Evolutionary conservation across 23 tunicate species (phyloP).

Genomic region (Ascidia mentula): DNA sequence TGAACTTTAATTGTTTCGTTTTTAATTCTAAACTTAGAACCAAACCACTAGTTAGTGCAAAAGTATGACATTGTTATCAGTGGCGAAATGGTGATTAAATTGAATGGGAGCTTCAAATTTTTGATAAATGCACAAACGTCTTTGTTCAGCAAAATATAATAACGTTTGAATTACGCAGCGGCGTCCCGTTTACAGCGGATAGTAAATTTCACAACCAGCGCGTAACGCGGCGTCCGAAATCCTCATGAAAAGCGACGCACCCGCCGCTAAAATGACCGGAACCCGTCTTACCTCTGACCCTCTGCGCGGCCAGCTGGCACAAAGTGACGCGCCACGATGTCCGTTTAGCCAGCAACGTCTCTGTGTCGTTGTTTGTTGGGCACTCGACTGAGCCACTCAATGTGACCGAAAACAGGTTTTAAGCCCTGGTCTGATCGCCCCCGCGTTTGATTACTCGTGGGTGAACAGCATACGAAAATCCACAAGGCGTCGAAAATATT

Average conservation of each 20-base stretch:
- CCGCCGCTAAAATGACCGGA: background rate
- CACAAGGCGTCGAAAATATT: too few relatives aligned
- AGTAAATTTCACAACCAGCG: background rate
- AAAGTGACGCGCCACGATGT: background rate
- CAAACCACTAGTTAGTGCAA: too few relatives aligned
- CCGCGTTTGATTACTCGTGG: slow-evolving; percentile 9
- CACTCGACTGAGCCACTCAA: background rate
- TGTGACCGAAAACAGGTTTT: background rate
- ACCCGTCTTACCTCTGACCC: background rate
- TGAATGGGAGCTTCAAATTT: too few relatives aligned
- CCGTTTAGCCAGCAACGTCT: background rate
- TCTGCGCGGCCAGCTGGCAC: background rate
- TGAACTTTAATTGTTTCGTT: too few relatives aligned
- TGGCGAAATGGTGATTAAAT: too few relatives aligned
- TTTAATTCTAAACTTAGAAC: too few relatives aligned
- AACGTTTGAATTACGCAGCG: too few relatives aligned
- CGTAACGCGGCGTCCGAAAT: background rate
- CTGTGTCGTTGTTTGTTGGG: background rate
- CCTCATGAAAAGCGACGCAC: background rate
- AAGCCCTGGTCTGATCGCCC: background rate
- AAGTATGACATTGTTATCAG: too few relatives aligned
- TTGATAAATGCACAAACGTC: too few relatives aligned
- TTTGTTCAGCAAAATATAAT: too few relatives aligned
- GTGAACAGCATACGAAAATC: background rate
- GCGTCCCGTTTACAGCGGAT: background rate